Base-by-base conservation (phyloP, 2,888 invertebrate species). In the Drosophila borborema region DNA sequence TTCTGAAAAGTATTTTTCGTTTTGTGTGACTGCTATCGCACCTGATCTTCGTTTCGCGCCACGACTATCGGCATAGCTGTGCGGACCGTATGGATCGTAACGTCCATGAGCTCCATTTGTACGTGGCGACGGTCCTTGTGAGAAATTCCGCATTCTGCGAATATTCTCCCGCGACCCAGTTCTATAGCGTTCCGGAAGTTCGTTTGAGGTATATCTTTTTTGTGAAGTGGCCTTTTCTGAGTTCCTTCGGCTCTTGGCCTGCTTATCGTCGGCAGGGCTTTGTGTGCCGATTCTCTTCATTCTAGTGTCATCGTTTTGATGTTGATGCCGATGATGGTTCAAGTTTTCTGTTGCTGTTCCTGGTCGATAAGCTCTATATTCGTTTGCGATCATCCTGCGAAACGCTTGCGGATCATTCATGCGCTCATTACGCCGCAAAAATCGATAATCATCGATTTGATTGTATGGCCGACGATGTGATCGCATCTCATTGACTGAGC, bases 281-380 rank as follows among this genome's bases (percentile, higher is more conserved):
- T 38, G 56, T 7, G 40, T 3, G 9, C 28, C 31, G 14, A 31
- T 34, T 9, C 76, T 56, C 34, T 61, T 60, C 8, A 38, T 7
- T n/a, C 49, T 58, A 20, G 45, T 56, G 2, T 76, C 76, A 0
- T 72, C 71, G 9, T 1, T n/a, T 1, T n/a, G 23, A 60, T n/a
- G 7, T 12, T 40, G 12, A 31, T 65, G 16, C 10, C 60, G 63
- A 20, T 67, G 40, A 36, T 36, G 41, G 3, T n/a, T 31, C 2
- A 31, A 10, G 2, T 40, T 18, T 16, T 80, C 76, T 6, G 51
- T 62, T 1, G 56, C 53, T 18, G 46, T 31, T 0, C 53, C 49
- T 3, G 76, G 48, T 1, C 77, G 59, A 54, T 66, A 61, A 3
- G 54, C 8, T 18, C 77, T 53, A 36, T 77, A 81, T 6, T 81